Base-by-base conservation (phyloP, 2,888 invertebrate species). In the Didymodactylos carnosus region DNA sequence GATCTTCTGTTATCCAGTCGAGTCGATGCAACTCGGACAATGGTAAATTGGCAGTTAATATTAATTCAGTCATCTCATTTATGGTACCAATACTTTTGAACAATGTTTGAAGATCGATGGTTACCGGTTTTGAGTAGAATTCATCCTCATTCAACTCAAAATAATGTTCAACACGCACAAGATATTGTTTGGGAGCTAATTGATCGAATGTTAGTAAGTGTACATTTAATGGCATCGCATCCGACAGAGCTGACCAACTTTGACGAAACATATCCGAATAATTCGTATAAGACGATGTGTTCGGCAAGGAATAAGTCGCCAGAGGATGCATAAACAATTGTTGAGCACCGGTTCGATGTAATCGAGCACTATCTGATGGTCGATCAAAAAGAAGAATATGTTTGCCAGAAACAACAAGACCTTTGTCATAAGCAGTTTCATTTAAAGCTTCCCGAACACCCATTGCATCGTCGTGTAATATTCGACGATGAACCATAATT, bases 361-460 rank as follows among this genome's bases (percentile, higher is more conserved):
- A 71, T 53, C 53, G 41, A 62, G 72, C 41, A 72, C 76, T 75
- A 40, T 70, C 62, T 35, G 25, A 69, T 29, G 71, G 40, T 16
- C 72, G 27, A 72, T 76, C 75, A 39, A 76, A 71, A 69, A 75
- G 23, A 39, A 76, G 39, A 70, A 72, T 76, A 53, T 77, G 75
- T 72, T 71, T 76, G 79, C 83, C 83, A 78, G 81, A 79, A 23
- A 80, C 80, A 70, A 83, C 80, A 11, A 86, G 79, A 1, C 85
- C 85, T 49, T 80, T 78, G 6, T 82, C 82, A 23, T 78, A 78
- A 23, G 85, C 85, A 3, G 87, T 86, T 83, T 98, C 97, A 79
- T 94, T 91, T 0, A 97, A 83, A 0, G 93, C 88, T 83, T 97
- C 95, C 0, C 87, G 90, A 0, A 97, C 94, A 0, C 97, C 97